phyloP scores from a whole-genome alignment of 2,797 vertebrate species.

The Pipistrellus kuhlii region DNA sequence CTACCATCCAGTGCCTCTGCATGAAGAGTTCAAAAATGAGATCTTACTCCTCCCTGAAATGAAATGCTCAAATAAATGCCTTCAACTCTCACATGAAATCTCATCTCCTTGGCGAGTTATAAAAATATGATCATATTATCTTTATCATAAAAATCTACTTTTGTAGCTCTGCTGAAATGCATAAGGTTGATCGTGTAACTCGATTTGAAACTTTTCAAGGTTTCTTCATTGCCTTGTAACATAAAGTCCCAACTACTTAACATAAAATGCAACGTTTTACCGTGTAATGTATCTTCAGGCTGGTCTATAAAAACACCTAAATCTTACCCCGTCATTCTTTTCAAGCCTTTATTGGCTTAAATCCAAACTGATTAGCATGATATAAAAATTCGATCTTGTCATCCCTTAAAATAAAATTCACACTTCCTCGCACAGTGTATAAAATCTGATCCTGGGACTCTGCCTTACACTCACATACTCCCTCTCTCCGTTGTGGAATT shows the following conservation, averaged over 20 bases:
- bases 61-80: not conserved
- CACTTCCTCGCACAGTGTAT: constrained; percentile 38
- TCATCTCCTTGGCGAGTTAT: constrained; percentile 25
- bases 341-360: constrained; percentile 31
- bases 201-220: not conserved
- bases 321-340: constrained; percentile 14
- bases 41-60: not conserved
- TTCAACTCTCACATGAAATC: not conserved
- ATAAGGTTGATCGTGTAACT: not conserved
- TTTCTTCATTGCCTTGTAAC: constrained; percentile 32
- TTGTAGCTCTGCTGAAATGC: not conserved
- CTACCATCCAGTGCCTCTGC: not conserved
- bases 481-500: constrained; percentile 38
- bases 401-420: constrained; percentile 73
- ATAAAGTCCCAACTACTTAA: constrained; percentile 42
- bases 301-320: not conserved
- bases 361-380: constrained; percentile 48
- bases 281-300: constrained; percentile 14
- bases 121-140: constrained; percentile 20
- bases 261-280: not conserved
- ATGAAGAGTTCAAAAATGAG: not conserved
- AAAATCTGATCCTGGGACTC: constrained; percentile 44
- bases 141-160: constrained; percentile 30
- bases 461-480: not conserved
- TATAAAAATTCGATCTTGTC: constrained; percentile 61